A percentile compares a stretch with the other conserved stretches of the same genome.
Evolutionary conservation across 2,888 invertebrate genomes (phyloP).

Genomic region (Cryptus armator): DNA sequence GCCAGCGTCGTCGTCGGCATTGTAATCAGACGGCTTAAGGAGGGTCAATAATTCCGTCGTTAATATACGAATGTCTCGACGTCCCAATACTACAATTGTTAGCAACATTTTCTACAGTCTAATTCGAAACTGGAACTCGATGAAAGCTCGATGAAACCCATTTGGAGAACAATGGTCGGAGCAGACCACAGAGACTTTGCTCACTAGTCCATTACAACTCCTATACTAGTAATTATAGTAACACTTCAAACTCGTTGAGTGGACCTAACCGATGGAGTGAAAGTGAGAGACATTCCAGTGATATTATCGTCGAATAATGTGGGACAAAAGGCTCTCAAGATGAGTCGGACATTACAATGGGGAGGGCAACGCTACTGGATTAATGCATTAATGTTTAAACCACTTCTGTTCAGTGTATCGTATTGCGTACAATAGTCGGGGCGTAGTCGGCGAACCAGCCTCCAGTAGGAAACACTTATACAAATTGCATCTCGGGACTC

Average conservation of each 20-base stretch:
- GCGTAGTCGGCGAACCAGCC: background rate
- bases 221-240: background rate
- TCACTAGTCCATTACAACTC: background rate
- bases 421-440: background rate
- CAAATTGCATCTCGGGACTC: constrained; percentile 34
- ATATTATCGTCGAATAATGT: background rate
- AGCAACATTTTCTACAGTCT: background rate
- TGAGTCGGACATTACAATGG: background rate
- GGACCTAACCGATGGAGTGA: background rate
- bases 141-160: background rate
- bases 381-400: background rate
- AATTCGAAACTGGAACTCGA: background rate
- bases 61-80: background rate
- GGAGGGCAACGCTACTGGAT: background rate
- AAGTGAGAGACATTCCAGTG: background rate
- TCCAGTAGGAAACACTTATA: constrained; percentile 38
- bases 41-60: background rate
- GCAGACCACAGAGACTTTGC: background rate
- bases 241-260: background rate
- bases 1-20: background rate
- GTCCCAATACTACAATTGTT: background rate
- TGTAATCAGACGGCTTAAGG: background rate
- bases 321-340: background rate
- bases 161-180: background rate
- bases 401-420: background rate